Conservation (phyloP, 2,113 vertebrate species). For the Sphyrna mokarran region DNA sequence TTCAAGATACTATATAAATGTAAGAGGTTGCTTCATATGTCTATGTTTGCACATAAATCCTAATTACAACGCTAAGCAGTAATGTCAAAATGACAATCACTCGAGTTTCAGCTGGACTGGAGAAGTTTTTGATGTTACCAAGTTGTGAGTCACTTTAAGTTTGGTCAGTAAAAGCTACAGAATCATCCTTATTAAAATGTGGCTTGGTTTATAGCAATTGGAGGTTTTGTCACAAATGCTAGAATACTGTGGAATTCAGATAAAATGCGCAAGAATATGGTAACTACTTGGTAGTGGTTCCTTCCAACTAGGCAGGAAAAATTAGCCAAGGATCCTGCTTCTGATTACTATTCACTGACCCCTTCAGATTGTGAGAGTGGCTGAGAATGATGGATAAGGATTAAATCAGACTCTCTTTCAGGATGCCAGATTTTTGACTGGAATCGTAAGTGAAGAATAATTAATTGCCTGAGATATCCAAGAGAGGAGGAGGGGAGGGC, state of each 20-base stretch:
- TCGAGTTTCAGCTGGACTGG: neutral
- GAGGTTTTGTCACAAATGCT: neutral
- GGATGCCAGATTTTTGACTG: neutral
- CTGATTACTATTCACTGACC: neutral
- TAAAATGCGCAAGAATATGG: neutral
- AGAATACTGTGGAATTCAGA: neutral
- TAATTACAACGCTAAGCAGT: neutral
- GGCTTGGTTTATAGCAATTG: neutral
- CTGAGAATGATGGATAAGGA: neutral
- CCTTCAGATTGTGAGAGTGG: neutral
- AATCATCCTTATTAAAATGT: neutral
- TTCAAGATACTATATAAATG: neutral
- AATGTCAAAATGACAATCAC: neutral
- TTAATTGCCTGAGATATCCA: neutral
- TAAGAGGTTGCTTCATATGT: neutral
- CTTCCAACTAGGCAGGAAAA: neutral
- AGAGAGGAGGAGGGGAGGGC: neutral
- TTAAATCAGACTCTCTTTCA: neutral
- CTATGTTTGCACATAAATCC: neutral
- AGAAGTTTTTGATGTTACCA: neutral
- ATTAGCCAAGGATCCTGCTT: neutral
- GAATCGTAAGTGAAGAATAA: neutral
- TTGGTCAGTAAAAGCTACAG: neutral
- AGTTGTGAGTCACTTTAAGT: neutral
- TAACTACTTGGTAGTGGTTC: neutral